Evolutionary conservation across 2,888 invertebrate species (phyloP).

Genomic region (Spilarctia lutea): DNA sequence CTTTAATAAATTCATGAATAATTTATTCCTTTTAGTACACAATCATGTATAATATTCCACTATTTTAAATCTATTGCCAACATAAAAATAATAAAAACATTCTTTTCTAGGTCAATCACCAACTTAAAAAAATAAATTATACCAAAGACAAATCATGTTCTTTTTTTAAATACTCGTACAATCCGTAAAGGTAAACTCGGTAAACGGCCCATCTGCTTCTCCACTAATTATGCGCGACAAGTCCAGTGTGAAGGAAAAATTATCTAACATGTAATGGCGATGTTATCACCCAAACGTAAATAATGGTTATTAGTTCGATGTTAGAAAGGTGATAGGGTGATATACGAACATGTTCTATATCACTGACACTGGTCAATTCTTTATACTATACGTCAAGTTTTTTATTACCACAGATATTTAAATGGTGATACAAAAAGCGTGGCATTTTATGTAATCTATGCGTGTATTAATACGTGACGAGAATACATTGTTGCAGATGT

Average conservation of each 20-base stretch:
- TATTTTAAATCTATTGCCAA: background rate
- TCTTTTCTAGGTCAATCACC: background rate
- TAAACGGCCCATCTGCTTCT: conserved; percentile 8
- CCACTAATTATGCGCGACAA: conserved; percentile 10
- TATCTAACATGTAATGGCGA: conserved; percentile 34
- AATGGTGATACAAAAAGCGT: background rate
- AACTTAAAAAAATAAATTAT: background rate
- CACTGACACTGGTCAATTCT: conserved; percentile 8
- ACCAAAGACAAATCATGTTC: background rate
- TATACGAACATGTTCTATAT: conserved; percentile 2
- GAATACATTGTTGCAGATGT: background rate
- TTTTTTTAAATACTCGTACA: background rate
- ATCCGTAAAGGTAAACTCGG: background rate
- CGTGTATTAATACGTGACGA: background rate
- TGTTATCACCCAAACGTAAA: conserved; percentile 33
- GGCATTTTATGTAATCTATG: background rate
- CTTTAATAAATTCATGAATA: too few relatives aligned
- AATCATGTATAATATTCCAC: too few relatives aligned
- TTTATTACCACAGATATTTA: background rate
- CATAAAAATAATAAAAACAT: background rate
- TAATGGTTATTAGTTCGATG: conserved; percentile 35
- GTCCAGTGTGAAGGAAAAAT: conserved; percentile 27
- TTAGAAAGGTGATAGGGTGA: conserved; percentile 13
- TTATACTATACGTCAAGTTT: conserved; percentile 1
- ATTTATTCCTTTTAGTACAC: too few relatives aligned